phyloP scores from a whole-genome alignment of 92 coral and sea anemone genomes.

The Palythoa heliodiscus region DNA sequence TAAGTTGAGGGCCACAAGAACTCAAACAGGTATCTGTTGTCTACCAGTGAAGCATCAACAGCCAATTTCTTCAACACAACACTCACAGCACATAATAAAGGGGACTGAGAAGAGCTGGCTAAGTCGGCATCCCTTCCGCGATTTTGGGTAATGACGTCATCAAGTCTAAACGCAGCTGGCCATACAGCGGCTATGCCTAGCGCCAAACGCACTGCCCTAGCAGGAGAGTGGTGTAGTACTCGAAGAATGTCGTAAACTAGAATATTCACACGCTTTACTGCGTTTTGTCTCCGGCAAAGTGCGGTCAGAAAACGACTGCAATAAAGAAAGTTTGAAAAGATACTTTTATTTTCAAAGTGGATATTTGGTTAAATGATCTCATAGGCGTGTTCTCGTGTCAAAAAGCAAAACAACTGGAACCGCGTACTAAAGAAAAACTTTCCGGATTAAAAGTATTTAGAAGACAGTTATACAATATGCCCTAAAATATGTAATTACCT shows the following conservation, averaged over 20 bases:
- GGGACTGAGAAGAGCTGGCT: conserved; percentile 18
- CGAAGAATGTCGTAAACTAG: conserved; percentile 79
- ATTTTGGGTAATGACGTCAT: neutral
- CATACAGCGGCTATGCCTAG: conserved; percentile 77
- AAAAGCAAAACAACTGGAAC: no score
- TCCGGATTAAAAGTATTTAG: no score
- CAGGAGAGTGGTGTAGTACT: conserved; percentile 50
- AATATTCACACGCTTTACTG: conserved; percentile 60
- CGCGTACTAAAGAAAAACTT: no score
- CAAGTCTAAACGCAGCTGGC: conserved; percentile 66
- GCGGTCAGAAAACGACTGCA: conserved; percentile 80
- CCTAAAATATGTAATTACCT: no score
- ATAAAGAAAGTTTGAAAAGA: neutral
- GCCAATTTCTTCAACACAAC: conserved; percentile 54
- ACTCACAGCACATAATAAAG: conserved; percentile 59
- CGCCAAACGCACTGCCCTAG: conserved; percentile 53
- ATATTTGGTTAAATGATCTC: no score
- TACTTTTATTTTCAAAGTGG: neutral
- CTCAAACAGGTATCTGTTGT: conserved; percentile 49
- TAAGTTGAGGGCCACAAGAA: neutral
- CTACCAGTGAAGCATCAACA: conserved; percentile 43
- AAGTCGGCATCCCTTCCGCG: conserved; percentile 14
- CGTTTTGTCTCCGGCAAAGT: conserved; percentile 69
- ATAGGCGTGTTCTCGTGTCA: no score
- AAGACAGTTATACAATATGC: no score